These are phyloP conservation scores for Echinarachnius parma DNA, from an alignment of 53 echinoderm and acorn worm species.

Conservation along the genomic window DNA sequence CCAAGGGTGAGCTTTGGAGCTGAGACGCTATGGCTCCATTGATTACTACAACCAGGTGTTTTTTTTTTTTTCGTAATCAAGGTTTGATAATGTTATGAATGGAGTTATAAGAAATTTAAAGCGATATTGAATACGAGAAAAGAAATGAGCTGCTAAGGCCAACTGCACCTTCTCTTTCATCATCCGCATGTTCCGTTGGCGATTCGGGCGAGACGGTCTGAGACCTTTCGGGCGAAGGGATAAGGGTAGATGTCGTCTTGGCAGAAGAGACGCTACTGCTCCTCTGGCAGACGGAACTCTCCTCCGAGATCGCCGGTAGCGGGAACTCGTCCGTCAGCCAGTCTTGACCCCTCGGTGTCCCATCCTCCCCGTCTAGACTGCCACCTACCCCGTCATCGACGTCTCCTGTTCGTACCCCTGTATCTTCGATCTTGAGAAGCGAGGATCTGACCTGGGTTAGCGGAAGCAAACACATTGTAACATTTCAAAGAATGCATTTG, in stretches of 20 bases:
- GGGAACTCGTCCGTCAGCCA: constrained; percentile 90
- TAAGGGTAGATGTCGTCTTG: not conserved
- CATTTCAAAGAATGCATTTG: too few relatives aligned
- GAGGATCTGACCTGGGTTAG: constrained; percentile 60
- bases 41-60: too few relatives aligned
- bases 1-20: too few relatives aligned
- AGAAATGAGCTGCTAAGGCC: too few relatives aligned
- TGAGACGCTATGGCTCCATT: too few relatives aligned
- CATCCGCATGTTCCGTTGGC: too few relatives aligned
- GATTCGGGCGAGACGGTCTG: not conserved
- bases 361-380: constrained; percentile 15
- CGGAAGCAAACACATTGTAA: constrained; percentile 26
- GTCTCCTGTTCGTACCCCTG: constrained; percentile 30
- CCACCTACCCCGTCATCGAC: constrained; percentile 27
- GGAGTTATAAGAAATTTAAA: too few relatives aligned
- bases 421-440: constrained; percentile 84
- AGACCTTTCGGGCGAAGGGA: constrained; percentile 13
- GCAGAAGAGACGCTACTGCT: constrained; percentile 39
- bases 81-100: too few relatives aligned
- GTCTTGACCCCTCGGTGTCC: constrained; percentile 31
- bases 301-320: constrained; percentile 80
- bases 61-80: too few relatives aligned
- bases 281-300: constrained; percentile 39
- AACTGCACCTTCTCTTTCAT: too few relatives aligned
- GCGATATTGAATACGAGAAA: too few relatives aligned